Evolutionary conservation across 2,888 invertebrate genomes (phyloP), one percentile per base, ranked within the genome.

Genomic region (Agonopterix arenella): DNA sequence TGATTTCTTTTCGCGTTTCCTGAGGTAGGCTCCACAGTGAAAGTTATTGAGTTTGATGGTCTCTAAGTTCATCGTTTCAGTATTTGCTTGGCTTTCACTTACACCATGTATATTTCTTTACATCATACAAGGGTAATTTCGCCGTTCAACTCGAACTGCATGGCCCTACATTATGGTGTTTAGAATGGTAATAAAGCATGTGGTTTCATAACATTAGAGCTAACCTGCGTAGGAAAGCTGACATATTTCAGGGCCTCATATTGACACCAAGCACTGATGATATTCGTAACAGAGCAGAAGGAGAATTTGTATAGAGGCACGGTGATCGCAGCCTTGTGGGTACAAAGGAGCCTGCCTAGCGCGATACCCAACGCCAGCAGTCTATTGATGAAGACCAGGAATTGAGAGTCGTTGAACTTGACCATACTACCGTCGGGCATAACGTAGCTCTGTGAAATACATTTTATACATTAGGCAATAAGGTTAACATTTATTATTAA

Each of bases 211-310:
- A 5, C 5, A 28, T 28, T 28, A 28, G 28, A 5, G 28, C 59
- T 48, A 1, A 96, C 97, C 91, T 99, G 98, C 46, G 98, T 97
- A 1, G 99, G 99, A 79, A 99, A 99, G 72, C 96, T 98, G 68
- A 99, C 97, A 81, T 95, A 99, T 80, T 99, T 99, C 45, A 99
- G 90, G 16, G 99, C 99, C 85, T 99, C 99, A 77, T 99, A 99
- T 84, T 99, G 99, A 82, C 98, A 99, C 99, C 99, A 99, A 46
- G 98, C 98, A 76, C 98, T 98, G 92, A 99, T 93, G 58, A 99
- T 96, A 81, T 99, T 99, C 11, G 98, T 97, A 68, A 99, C 93
- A 3, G 98, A 97, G 72, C 98, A 97, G 89, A 94, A 99, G 0
- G 96, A 95, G 84, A 98, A 99, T 85, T 97, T 96, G 83, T 97